These are phyloP conservation scores for Psilanteris sp. DNA, from an alignment of 1,140 invertebrate species.

Conservation along the genomic window DNA sequence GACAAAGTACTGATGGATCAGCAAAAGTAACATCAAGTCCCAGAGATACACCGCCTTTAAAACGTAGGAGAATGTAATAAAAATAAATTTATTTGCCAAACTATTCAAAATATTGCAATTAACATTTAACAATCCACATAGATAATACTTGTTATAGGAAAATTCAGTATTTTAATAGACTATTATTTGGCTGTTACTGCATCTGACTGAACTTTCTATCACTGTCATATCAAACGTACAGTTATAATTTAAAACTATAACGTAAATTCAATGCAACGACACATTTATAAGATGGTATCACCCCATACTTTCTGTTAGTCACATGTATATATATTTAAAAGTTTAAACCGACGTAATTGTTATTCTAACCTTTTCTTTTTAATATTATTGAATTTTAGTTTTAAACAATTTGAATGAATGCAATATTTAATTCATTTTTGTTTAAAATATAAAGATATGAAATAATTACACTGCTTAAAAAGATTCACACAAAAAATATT, in stretches of 20 bases:
- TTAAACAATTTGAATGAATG: too few species aligned
- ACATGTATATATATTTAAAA: too few species aligned
- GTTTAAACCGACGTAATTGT: too few species aligned
- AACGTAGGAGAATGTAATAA: constrained; percentile 76
- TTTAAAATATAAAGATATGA: too few species aligned
- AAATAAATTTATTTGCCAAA: constrained; percentile 10
- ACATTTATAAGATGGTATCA: too few species aligned
- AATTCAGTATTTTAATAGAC: constrained; percentile 40
- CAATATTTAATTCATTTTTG: too few species aligned
- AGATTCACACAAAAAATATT: too few species aligned
- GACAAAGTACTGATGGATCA: constrained; percentile 76
- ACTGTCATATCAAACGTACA: constrained; percentile 11
- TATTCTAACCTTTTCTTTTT: too few species aligned
- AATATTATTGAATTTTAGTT: too few species aligned
- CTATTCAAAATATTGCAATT: constrained; percentile 10
- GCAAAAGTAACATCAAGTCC: constrained; percentile 76
- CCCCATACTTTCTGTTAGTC: too few species aligned
- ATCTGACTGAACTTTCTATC: constrained; percentile 36
- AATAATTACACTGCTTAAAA: too few species aligned
- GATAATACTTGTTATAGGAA: constrained; percentile 5
- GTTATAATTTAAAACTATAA: background rate
- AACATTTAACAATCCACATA: constrained; percentile 6
- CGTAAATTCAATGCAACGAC: too few species aligned
- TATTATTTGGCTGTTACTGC: constrained; percentile 25
- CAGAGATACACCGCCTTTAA: constrained; percentile 76